These are phyloP conservation scores for Heliconius congener DNA, from an alignment of 1,140 invertebrate species.

Conservation along the genomic window DNA sequence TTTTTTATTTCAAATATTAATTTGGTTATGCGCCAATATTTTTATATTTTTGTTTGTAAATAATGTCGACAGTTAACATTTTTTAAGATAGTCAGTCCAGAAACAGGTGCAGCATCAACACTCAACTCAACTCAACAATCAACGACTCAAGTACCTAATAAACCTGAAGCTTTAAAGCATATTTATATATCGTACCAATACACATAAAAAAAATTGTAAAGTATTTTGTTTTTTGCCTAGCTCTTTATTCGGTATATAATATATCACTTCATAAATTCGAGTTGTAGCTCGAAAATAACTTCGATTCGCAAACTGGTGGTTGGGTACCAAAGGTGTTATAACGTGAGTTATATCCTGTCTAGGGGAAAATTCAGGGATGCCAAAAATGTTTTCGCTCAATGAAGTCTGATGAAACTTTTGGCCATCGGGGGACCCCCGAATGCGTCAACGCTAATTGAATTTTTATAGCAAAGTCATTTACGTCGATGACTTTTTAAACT, in stretches of 20 bases:
- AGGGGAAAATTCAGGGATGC: slow-evolving; percentile 25
- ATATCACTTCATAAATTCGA: no score
- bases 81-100: no score
- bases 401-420: slow-evolving; percentile 32
- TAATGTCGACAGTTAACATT: no score
- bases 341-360: slow-evolving; percentile 18
- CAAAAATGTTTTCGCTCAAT: slow-evolving; percentile 27
- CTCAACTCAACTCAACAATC: no score
- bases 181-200: no score
- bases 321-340: neutral
- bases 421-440: slow-evolving; percentile 8
- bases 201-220: no score
- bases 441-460: slow-evolving; percentile 27
- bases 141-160: no score
- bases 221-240: no score
- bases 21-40: neutral
- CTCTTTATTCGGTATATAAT: no score
- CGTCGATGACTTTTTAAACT: neutral
- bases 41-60: no score
- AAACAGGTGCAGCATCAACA: no score
- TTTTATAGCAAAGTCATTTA: slow-evolving; percentile 23
- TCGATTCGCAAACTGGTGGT: neutral
- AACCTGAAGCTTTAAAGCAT: no score
- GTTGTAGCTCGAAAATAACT: neutral
- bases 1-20: slow-evolving; percentile 5